A percentile compares a stretch with the other conserved stretches of the same genome.
These are phyloP conservation scores for Tanypteryx hageni DNA, from an alignment of 2,888 invertebrate genomes.

Conservation along the genomic window DNA sequence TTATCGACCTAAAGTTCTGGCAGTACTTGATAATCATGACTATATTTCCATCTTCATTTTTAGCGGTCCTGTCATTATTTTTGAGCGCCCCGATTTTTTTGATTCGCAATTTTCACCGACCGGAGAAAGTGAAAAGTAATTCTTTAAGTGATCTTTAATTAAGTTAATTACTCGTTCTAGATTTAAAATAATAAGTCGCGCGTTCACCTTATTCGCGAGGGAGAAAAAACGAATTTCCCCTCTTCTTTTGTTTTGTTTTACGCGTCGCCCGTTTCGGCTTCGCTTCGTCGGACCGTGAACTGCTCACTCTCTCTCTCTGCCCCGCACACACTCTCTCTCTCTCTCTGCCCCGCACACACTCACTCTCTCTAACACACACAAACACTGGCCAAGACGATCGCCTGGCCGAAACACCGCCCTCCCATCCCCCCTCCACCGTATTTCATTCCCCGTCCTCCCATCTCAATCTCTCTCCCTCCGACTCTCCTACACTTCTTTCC, in stretches of 20 bases:
- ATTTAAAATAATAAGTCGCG: not conserved
- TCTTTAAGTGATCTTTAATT: not conserved
- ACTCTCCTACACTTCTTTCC: no score
- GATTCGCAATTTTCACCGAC: no score
- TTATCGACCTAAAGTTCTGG: no score
- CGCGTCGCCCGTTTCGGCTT: not conserved
- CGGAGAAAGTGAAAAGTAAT: no score
- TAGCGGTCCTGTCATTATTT: no score
- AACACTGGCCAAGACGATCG: no score
- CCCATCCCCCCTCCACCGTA: not conserved
- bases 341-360: not conserved
- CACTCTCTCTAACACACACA: not conserved
- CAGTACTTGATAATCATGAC: no score
- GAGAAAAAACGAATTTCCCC: not conserved
- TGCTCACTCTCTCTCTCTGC: not conserved
- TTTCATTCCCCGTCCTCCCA: not conserved
- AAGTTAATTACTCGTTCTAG: not conserved
- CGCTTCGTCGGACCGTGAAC: conserved; percentile 3
- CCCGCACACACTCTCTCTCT: not conserved
- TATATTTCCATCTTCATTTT: no score
- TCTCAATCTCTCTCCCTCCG: not conserved
- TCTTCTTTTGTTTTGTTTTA: conserved; percentile 7
- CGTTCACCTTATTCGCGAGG: not conserved
- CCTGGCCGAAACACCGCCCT: not conserved
- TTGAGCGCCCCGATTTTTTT: no score